Evolutionary conservation across 2,797 vertebrate species (phyloP), one percentile per base, ranked within the genome.

Genomic region (Bothrops alternatus): DNA sequence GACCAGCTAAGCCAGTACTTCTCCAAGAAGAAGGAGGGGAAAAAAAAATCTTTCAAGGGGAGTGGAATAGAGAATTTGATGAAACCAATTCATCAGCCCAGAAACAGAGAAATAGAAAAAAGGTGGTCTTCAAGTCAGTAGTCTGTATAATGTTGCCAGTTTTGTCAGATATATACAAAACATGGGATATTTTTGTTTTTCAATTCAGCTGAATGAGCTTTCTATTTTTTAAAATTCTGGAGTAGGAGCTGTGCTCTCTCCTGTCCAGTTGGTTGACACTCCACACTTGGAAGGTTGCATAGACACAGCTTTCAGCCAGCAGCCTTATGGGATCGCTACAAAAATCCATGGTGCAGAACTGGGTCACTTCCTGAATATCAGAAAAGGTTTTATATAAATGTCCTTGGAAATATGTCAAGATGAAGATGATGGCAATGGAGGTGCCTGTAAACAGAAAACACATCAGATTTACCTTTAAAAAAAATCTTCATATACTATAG

Each of bases 271-370:
- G 97, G 98, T 98, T 97, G 98, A 97, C 98, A 97, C 98, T 98
- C 98, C 97, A 96, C 98, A 98, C 98, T 98, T 98, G 98, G 98
- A 98, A 98, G 98, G 98, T 99, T 99, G 99, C 99, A 99, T 99
- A 99, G 99, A 99, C 98, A 98, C 98, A 99, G 98, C 98, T 99
- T 98, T 98, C 98, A 99, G 98, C 98, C 98, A 99, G 99, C 99
- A 99, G 99, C 99, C 98, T 99, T 98, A 97, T 96, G 98, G 98
- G 98, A 98, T 98, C 98, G 99, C 99, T 99, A 99, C 98, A 98
- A 98, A 99, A 98, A 97, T 98, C 98, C 98, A 98, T 98, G 98
- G 98, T 98, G 98, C 98, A 98, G 98, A 98, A 98, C 98, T 98
- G 97, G 98, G 98, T 98, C 98, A 98, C 98, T 98, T 99, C 99